Evolutionary conservation across 2,113 vertebrate species (phyloP).

Genomic region (Cyanoramphus novaezelandiae): DNA sequence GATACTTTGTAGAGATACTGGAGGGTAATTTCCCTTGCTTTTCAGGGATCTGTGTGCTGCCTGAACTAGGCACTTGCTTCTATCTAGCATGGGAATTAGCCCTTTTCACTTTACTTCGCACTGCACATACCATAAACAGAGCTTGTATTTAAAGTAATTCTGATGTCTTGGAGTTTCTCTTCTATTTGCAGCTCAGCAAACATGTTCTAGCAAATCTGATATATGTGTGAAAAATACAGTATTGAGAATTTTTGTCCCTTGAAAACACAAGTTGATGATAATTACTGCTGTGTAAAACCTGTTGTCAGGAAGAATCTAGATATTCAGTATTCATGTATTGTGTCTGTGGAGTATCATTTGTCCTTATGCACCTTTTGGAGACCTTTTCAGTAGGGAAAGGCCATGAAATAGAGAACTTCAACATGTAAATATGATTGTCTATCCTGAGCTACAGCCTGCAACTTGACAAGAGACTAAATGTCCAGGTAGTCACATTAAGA

Average conservation of each 20-base stretch:
- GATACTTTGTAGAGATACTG: background rate
- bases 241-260: background rate
- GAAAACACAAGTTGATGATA: background rate
- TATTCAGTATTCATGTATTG: fast-evolving
- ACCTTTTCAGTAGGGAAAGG: background rate
- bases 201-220: background rate
- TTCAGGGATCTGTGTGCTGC: background rate
- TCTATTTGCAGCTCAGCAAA: background rate
- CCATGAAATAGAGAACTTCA: background rate
- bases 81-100: background rate
- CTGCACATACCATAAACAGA: background rate
- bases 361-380: background rate
- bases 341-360: background rate
- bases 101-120: background rate
- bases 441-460: background rate
- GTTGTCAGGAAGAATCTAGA: background rate
- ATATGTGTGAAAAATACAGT: background rate
- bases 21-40: background rate
- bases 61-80: background rate
- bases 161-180: background rate
- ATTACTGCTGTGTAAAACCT: background rate
- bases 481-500: fast-evolving
- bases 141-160: background rate
- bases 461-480: background rate
- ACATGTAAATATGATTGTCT: background rate